A percentile compares a stretch with the other conserved stretches of the same genome.
phyloP scores from a whole-genome alignment of 2,113 vertebrate genomes.

The Aptenodytes patagonicus region DNA sequence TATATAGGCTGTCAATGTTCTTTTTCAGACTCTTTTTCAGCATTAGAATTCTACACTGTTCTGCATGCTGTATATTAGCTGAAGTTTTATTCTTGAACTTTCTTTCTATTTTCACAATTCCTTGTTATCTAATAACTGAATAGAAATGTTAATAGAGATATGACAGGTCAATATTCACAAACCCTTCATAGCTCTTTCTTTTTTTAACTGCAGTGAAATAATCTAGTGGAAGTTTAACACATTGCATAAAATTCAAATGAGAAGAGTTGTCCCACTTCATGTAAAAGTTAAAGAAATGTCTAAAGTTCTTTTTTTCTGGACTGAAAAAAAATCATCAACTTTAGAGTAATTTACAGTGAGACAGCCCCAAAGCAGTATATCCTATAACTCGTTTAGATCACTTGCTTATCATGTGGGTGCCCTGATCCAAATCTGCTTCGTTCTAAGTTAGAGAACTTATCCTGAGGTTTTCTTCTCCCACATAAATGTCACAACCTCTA shows the following conservation, averaged over 20 bases:
- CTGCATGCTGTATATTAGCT: not conserved
- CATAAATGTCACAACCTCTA: not conserved
- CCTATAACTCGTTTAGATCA: not conserved
- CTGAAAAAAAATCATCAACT: not conserved
- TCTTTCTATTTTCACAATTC: not conserved
- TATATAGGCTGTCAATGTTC: not conserved
- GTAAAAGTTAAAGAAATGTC: not conserved
- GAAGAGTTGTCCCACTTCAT: not conserved
- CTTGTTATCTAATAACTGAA: not conserved
- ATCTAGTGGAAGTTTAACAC: not conserved
- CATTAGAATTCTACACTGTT: not conserved
- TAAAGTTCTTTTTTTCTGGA: not conserved
- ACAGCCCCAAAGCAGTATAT: not conserved
- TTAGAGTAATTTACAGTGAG: not conserved
- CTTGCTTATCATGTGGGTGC: not conserved
- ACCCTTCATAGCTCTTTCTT: not conserved
- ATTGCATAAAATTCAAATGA: not conserved
- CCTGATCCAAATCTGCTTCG: not conserved
- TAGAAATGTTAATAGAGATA: not conserved
- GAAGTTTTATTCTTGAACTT: not conserved
- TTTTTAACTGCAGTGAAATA: not conserved
- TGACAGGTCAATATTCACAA: not conserved
- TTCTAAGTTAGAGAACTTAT: not conserved
- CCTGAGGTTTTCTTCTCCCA: not conserved
- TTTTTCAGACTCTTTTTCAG: not conserved